Evolutionary conservation across 2,113 vertebrate genomes (phyloP), one percentile per base, ranked within the genome.

Genomic region (Oxyura jamaicensis): DNA sequence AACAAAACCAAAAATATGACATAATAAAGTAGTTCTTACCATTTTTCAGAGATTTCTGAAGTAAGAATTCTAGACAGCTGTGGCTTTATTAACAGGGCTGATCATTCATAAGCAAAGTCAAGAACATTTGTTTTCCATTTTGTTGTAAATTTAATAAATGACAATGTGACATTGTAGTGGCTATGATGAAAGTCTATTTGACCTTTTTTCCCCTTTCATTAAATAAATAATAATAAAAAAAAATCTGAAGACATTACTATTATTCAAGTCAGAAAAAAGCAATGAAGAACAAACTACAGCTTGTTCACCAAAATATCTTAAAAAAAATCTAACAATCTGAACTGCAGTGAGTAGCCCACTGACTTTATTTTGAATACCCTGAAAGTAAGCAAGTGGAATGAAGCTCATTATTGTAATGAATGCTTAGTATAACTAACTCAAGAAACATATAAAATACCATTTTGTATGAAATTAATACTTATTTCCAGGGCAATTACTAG

Each of bases 111-210:
- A 91, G 85, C 59, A 79, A 55, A 93, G 28, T 59, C 26, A 85
- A 91, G 41, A 48, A 52, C 72, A 86, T 96, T 95, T 95, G 39
- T 68, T 95, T 96, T 94, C 73, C 56, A 86, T 94, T 91, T 88
- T 71, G 22, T 93, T 96, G 63, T 68, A 73, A 93, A 92, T 33
- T 67, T 67, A 78, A 29, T 83, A 33, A 96, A 91, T 85, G 73
- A 11, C 41, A 89, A 42, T 55, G 16, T 76, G 82, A 88, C 79
- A 59, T 41, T 69, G n/a, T 20, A 80, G 48, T 9, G 10, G 58
- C 58, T 62, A 82, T n/a, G 21, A 82, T 8, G 33, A 88, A 91
- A 90, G 21, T 4, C 31, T 58, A 33, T 60, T 56, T 58, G 39
- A 83, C 31, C 63, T 25, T 26, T 12, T 58, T 85, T 74, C 50